A percentile compares a stretch with the other conserved stretches of the same genome.
Evolutionary conservation across 2,888 invertebrate genomes (phyloP).

Genomic region (Lasius fuliginosus): DNA sequence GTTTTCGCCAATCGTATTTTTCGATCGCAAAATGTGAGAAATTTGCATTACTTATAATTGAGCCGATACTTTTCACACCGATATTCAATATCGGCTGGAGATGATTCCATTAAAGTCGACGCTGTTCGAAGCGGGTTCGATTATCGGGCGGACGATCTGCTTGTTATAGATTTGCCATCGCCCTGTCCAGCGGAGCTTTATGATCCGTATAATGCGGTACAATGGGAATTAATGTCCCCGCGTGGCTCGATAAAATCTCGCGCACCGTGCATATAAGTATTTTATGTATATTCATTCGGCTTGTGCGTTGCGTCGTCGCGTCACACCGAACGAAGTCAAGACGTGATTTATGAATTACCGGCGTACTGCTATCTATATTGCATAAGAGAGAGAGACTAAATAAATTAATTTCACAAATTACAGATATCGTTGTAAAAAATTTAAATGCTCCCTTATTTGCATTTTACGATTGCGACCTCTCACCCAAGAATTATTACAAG

Average conservation of each 20-base stretch:
- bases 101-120: constrained; percentile 52
- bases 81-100: constrained; percentile 40
- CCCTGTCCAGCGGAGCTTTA: constrained; percentile 64
- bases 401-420: too few species aligned
- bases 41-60: constrained; percentile 35
- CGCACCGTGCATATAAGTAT: constrained; percentile 58
- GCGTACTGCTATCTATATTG: constrained; percentile 56
- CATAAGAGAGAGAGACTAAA: constrained; percentile 13
- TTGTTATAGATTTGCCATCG: constrained; percentile 66
- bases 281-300: constrained; percentile 73
- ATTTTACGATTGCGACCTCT: constrained; percentile 59
- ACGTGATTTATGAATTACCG: constrained; percentile 69
- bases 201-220: constrained; percentile 71
- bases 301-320: constrained; percentile 63
- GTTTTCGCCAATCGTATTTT: not conserved
- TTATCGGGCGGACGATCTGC: constrained; percentile 69
- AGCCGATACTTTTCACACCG: constrained; percentile 13
- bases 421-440: constrained; percentile 65
- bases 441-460: constrained; percentile 61
- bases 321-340: constrained; percentile 64
- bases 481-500: constrained; percentile 63
- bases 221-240: constrained; percentile 75
- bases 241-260: constrained; percentile 72
- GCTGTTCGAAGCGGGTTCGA: constrained; percentile 42
- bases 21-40: constrained; percentile 6